Conservation (phyloP, 2,113 vertebrate species). For the Oryzias celebensis region DNA sequence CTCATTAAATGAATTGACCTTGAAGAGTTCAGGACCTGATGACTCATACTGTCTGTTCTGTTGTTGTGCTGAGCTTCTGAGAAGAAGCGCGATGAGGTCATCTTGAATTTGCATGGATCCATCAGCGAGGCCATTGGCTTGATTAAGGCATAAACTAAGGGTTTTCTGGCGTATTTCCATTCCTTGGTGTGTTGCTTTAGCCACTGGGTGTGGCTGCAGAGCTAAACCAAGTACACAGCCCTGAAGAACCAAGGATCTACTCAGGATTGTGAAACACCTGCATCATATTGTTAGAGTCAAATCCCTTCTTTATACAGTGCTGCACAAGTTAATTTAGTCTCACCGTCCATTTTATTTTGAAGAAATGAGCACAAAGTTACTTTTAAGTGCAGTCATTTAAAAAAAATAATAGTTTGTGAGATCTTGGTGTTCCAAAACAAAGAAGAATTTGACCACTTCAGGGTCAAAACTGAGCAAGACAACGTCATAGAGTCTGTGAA, state of each 20-base stretch:
- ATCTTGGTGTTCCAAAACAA: slow-evolving; percentile 33
- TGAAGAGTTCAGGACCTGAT: slow-evolving; percentile 29
- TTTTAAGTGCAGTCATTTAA: background rate
- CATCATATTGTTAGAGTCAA: slow-evolving; percentile 28
- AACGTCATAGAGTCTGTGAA: background rate
- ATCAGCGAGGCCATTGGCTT: slow-evolving; percentile 23
- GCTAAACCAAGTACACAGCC: slow-evolving; percentile 44
- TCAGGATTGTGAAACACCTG: slow-evolving; percentile 41
- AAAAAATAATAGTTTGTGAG: background rate
- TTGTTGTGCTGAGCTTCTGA: slow-evolving; percentile 23
- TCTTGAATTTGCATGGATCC: slow-evolving; percentile 41
- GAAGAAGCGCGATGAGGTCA: slow-evolving; percentile 54
- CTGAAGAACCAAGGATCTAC: slow-evolving; percentile 18
- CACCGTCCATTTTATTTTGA: background rate
- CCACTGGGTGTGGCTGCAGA: slow-evolving; percentile 68
- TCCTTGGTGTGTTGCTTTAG: slow-evolving; percentile 61
- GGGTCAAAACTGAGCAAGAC: slow-evolving; percentile 17
- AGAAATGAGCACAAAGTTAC: background rate
- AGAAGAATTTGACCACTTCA: slow-evolving; percentile 23
- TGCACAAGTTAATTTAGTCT: too few relatives aligned
- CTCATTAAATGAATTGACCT: slow-evolving; percentile 31
- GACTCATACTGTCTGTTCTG: slow-evolving; percentile 19
- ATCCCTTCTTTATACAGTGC: slow-evolving; percentile 3
- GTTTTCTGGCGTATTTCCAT: slow-evolving; percentile 18
- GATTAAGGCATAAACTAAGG: slow-evolving; percentile 23